Evolutionary conservation across 1,140 invertebrate genomes (phyloP), one percentile per base, ranked within the genome.

Genomic region (Drosophila parvula): DNA sequence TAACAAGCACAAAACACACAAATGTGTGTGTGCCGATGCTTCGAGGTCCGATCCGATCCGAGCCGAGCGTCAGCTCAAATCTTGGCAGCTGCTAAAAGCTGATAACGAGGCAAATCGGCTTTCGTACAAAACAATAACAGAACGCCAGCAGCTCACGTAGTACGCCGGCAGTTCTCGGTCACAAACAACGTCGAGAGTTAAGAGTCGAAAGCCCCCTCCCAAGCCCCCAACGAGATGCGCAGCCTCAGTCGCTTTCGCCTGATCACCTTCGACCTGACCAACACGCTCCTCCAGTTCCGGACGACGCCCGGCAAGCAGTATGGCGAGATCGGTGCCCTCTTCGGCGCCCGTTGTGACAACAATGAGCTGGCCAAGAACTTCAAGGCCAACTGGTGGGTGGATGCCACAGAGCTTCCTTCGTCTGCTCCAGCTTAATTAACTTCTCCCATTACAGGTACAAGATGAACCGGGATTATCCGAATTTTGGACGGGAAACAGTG

Each of bases 221-320:
- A 5, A 73, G 32, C 62, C 48, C 65, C 44, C 3, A 7, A 16
- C 3, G 77, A 78, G 71, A 91, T 91, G 84, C 93, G 92, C 76
- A 92, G 91, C 60, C 64, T 93, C 30, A 81, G 92, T 27, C 92
- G 91, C 41, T 93, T 94, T 28, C 92, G 93, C 61, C 91, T 97
- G 70, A 94, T 98, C 48, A 98, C 97, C 14, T 97, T 98, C 90
- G 97, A 98, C 92, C 95, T 97, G 12, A 98, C 96, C 8, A 96
- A 96, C 68, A 98, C 97, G 0, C 90, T 98, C 44, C 90, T 98
- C 27, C 95, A 94, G 86, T 95, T 96, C 79, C 92, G 93, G 27
- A 93, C 94, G 5, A 93, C 94, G 51, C 94, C 96, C n/a, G 96
- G 95, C 51, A 93, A 96, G 59, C 94, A 96, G 79, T 98, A 98